Evolutionary conservation across 2,113 vertebrate genomes (phyloP).

Genomic region (Microtus oregoni): DNA sequence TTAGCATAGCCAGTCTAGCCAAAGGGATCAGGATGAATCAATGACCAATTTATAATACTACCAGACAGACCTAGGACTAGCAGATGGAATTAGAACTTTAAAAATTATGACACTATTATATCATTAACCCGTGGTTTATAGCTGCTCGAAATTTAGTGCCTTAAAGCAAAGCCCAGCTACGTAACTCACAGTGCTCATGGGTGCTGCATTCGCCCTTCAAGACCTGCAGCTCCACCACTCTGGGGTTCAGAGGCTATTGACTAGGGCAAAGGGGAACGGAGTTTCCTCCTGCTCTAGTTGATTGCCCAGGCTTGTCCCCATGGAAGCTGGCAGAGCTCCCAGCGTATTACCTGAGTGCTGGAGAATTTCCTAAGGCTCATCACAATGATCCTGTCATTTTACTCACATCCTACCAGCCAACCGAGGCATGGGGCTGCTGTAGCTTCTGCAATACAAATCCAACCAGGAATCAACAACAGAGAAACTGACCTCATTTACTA

Average conservation of each 20-base stretch:
- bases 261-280: not conserved
- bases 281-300: not conserved
- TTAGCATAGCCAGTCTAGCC: not conserved
- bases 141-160: not conserved
- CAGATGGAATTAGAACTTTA: not conserved
- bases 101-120: not conserved
- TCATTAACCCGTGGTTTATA: not conserved
- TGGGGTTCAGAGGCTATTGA: not conserved
- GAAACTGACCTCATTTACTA: not conserved
- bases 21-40: not conserved
- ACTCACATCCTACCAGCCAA: not conserved
- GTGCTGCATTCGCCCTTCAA: not conserved
- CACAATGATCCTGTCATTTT: not conserved
- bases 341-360: not conserved
- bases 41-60: not conserved
- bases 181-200: not conserved
- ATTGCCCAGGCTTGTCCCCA: not conserved
- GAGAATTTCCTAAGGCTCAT: not conserved
- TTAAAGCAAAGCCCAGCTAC: not conserved
- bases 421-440: not conserved
- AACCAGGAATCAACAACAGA: not conserved
- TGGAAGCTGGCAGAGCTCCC: not conserved
- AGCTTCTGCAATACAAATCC: not conserved
- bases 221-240: not conserved
- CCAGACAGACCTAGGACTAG: not conserved